Percentiles rank a stretch among this genome's conserved stretches.
These are phyloP conservation scores for Actias luna DNA, from an alignment of 2,888 invertebrate genomes.

Conservation along the genomic window DNA sequence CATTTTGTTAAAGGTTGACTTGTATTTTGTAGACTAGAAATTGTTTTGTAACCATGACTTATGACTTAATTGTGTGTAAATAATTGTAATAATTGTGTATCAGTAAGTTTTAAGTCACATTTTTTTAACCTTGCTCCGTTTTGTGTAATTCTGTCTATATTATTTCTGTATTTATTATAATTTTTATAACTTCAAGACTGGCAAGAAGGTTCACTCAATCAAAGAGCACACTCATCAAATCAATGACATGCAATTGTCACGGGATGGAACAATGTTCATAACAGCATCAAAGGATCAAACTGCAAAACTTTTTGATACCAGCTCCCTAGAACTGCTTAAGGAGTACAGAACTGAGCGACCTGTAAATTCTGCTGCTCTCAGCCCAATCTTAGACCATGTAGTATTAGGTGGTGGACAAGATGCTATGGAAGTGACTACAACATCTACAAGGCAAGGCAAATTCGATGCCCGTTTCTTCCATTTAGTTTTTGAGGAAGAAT, in stretches of 20 bases:
- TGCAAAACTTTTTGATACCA: constrained; percentile 96
- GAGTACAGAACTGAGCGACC: constrained; percentile 98
- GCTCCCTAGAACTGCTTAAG: constrained; percentile 92
- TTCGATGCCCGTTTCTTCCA: constrained; percentile 98
- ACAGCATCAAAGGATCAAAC: constrained; percentile 98
- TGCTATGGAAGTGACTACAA: constrained; percentile 99
- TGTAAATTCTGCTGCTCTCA: constrained; percentile 98
- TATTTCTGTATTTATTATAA: background rate
- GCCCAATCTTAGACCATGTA: constrained; percentile 97
- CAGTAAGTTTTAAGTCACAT: background rate
- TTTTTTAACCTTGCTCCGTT: background rate
- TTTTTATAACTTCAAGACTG: constrained; percentile 82
- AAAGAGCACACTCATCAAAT: constrained; percentile 93
- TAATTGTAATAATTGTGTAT: no score
- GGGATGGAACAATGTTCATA: constrained; percentile 97
- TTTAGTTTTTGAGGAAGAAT: constrained; percentile 97
- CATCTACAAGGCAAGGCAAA: constrained; percentile 96
- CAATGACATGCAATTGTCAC: constrained; percentile 97
- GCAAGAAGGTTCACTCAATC: constrained; percentile 89
- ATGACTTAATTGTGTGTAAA: no score
- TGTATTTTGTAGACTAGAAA: no score
- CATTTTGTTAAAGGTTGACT: no score
- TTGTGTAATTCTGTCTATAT: background rate
- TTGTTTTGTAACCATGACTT: no score
- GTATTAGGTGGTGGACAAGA: constrained; percentile 99